Evolutionary conservation across 1,140 invertebrate genomes (phyloP), one percentile per base, ranked within the genome.

Genomic region (Solenopsis fugax): DNA sequence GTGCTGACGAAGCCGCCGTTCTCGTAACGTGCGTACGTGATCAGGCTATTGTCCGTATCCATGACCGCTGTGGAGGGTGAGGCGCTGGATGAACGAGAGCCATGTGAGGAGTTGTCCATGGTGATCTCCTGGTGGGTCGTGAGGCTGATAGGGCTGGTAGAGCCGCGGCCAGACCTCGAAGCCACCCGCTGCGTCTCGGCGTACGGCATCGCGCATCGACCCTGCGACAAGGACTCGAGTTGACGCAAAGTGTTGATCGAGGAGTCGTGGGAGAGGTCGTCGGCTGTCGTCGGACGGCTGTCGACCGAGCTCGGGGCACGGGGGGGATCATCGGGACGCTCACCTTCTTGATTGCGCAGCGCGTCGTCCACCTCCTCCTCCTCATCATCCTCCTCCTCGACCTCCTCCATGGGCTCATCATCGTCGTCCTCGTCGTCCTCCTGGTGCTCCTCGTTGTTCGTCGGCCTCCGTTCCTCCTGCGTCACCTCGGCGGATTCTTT

Each of bases 181-280:
- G 81, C 90, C 92, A 84, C 91, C 93, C 64, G 86, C 90, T 89
- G 91, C 91, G 64, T 84, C 87, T 78, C 87, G 87, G 81, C 85
- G 92, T 91, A 93, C 93, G 92, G 92, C 93, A 94, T 89, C 93
- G 91, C 90, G 92, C 91, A 93, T 93, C 97, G 96, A 86, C 97
- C 97, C 94, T 97, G 97, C 62, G 97, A 98, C 92, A 98, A 96
- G 94, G 96, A 97, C 95, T 98, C 97, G 91, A 98, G 95, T 93
- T 97, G 96, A 92, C 97, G 96, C 88, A 98, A 95, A 89, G 97
- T 97, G 95, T 97, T 98, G 90, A 80, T 91, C 92, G 96, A 96
- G 89, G 96, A 96, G 94, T 96, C 96, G 93, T 96, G 95, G 89
- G 96, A 96, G 93, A 96, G 96, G 92, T 96, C 96, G 92, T 96